A percentile compares a stretch with the other conserved stretches of the same genome.
Evolutionary conservation across 2,797 vertebrate genomes (phyloP).

Genomic region (Myotis planiceps): DNA sequence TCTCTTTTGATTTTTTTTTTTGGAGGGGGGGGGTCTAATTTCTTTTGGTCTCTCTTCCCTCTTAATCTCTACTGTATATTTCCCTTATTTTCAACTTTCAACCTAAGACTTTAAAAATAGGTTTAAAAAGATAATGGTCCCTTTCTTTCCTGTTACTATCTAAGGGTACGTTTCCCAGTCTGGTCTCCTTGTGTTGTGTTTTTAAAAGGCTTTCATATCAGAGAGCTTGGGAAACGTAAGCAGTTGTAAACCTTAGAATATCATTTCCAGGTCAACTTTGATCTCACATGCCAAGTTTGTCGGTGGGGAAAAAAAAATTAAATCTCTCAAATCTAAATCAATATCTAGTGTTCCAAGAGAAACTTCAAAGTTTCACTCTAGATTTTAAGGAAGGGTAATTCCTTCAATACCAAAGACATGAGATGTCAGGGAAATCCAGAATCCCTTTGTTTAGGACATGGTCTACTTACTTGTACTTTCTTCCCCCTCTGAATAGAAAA

Average conservation of each 20-base stretch:
- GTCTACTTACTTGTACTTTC: constrained; percentile 33
- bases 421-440: constrained; percentile 47
- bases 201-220: constrained; percentile 57
- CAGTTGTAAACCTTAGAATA: constrained; percentile 56
- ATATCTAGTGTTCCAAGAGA: constrained; percentile 56
- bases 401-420: constrained; percentile 59
- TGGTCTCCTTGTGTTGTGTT: constrained; percentile 12
- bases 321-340: constrained; percentile 70
- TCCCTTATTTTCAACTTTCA: constrained; percentile 55
- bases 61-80: not conserved
- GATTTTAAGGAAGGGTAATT: constrained; percentile 57
- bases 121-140: constrained; percentile 41
- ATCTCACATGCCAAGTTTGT: constrained; percentile 66
- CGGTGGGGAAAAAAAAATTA: not conserved
- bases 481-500: constrained; percentile 8
- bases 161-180: constrained; percentile 16
- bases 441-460: constrained; percentile 47
- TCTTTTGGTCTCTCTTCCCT: constrained; percentile 21
- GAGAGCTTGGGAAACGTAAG: constrained; percentile 42
- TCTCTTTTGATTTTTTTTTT: not conserved
- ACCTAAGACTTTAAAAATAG: constrained; percentile 60
- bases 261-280: constrained; percentile 69
- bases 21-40: not conserved
- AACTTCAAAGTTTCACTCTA: constrained; percentile 60
- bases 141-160: constrained; percentile 53